phyloP scores from a whole-genome alignment of 2,113 vertebrate species.

The Chinchilla lanigera region DNA sequence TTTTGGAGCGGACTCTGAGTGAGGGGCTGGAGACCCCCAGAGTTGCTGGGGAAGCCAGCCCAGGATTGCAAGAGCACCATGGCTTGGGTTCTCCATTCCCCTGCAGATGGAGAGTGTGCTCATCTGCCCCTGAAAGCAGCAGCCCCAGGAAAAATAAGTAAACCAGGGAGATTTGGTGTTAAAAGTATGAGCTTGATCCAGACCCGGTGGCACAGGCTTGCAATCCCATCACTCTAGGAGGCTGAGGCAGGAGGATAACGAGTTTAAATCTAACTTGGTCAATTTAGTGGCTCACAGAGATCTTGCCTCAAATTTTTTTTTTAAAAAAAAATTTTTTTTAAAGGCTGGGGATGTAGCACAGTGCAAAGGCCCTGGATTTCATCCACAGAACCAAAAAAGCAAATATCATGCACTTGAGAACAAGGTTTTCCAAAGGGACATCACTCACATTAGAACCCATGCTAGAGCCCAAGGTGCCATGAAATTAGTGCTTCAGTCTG shows the following conservation, averaged over 20 bases:
- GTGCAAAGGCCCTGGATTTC: background rate
- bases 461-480: too few relatives aligned
- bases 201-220: background rate
- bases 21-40: background rate
- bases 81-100: background rate
- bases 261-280: background rate
- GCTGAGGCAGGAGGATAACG: background rate
- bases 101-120: background rate
- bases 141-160: background rate
- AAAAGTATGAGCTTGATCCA: background rate
- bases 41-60: background rate
- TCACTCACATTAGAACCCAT: background rate
- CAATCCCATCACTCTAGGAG: background rate
- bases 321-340: too few relatives aligned
- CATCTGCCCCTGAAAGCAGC: background rate
- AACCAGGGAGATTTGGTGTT: background rate
- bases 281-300: background rate
- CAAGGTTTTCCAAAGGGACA: background rate
- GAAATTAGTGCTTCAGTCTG: background rate
- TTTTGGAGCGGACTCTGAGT: background rate
- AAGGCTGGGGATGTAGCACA: background rate
- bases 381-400: background rate
- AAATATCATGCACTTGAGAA: background rate
- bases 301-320: background rate
- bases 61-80: rapidly evolving